Evolutionary conservation across 2,113 vertebrate species (phyloP).

Genomic region (Gavialis gangeticus): DNA sequence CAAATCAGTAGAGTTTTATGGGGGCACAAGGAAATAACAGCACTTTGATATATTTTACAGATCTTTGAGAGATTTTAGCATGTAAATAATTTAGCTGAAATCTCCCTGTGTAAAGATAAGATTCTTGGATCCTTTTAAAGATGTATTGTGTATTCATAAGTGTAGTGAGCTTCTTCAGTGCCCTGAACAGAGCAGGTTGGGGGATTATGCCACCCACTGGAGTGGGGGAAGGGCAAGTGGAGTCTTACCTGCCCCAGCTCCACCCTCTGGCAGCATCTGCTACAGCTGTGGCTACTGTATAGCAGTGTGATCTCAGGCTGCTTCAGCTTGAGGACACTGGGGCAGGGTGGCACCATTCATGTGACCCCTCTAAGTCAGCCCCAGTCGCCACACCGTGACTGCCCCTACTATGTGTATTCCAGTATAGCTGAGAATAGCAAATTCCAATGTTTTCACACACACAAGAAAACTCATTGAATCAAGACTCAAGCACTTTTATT

Average conservation of each 20-base stretch:
- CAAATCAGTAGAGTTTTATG: slow-evolving; percentile 12
- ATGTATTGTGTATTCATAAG: neutral
- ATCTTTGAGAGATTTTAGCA: slow-evolving; percentile 47
- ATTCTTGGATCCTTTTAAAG: slow-evolving; percentile 47
- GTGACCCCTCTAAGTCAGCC: too few relatives aligned
- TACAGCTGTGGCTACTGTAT: too few relatives aligned
- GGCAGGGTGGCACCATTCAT: too few relatives aligned
- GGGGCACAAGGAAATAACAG: neutral
- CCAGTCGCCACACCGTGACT: too few relatives aligned
- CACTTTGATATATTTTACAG: slow-evolving; percentile 62
- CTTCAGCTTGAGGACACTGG: too few relatives aligned
- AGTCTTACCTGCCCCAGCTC: too few relatives aligned
- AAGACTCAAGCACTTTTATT: slow-evolving; percentile 2
- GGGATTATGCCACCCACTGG: too few relatives aligned
- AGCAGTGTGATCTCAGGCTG: too few relatives aligned
- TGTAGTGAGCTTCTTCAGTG: too few relatives aligned
- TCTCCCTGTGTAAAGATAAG: slow-evolving; percentile 54
- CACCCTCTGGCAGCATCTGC: too few relatives aligned
- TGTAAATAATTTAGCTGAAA: slow-evolving; percentile 63
- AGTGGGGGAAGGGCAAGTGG: too few relatives aligned
- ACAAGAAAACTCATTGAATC: neutral
- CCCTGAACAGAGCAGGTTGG: too few relatives aligned
- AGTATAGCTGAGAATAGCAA: slow-evolving; percentile 5
- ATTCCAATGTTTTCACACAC: slow-evolving; percentile 35
- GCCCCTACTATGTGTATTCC: neutral